phyloP scores from a whole-genome alignment of 2,888 invertebrate genomes.

The Dexiosoma caninum region DNA sequence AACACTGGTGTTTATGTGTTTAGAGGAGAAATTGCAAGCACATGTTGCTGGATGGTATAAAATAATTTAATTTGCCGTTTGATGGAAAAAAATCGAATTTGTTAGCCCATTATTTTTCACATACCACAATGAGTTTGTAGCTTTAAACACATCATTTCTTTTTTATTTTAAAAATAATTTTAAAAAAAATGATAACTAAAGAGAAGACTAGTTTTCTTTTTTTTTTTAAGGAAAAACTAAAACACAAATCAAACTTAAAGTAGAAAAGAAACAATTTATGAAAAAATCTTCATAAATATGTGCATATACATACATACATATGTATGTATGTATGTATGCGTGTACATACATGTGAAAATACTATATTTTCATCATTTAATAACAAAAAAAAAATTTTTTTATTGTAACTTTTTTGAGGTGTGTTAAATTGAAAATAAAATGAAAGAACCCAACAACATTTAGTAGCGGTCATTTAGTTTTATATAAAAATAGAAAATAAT shows the following conservation, averaged over 20 bases:
- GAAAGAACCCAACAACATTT: slow-evolving; percentile 51
- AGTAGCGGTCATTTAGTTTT: slow-evolving; percentile 58
- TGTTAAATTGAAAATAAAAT: slow-evolving; percentile 41
- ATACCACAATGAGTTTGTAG: not conserved
- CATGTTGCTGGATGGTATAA: not conserved
- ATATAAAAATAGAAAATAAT: slow-evolving; percentile 35
- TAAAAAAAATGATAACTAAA: slow-evolving; percentile 2
- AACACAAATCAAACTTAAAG: not conserved
- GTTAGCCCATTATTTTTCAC: not conserved
- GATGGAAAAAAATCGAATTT: not conserved
- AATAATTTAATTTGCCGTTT: not conserved
- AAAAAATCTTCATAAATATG: too few species aligned
- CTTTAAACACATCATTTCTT: not conserved
- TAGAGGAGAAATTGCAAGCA: too few species aligned
- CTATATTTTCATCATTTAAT: slow-evolving; percentile 59
- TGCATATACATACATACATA: not conserved
- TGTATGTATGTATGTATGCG: too few species aligned
- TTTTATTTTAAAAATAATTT: not conserved
- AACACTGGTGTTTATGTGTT: too few species aligned
- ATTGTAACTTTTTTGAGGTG: slow-evolving; percentile 44
- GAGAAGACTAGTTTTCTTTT: slow-evolving; percentile 16
- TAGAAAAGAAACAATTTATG: slow-evolving; percentile 67
- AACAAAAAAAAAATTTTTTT: slow-evolving; percentile 18
- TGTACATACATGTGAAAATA: slow-evolving; percentile 60
- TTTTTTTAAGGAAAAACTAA: slow-evolving; percentile 3